phyloP scores from a whole-genome alignment of 1,140 invertebrate species.

The Bathynomus jamesi region DNA sequence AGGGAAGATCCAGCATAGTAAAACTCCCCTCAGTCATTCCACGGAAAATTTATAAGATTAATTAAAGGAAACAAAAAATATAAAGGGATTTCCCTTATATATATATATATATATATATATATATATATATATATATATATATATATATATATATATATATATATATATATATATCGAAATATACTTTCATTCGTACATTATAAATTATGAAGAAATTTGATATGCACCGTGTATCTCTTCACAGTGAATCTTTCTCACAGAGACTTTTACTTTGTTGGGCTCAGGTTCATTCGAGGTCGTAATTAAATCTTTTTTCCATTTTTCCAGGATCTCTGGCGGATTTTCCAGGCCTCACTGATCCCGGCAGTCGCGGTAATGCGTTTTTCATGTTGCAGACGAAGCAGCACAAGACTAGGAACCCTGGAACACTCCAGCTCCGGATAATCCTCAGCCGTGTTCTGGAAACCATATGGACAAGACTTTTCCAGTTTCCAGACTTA shows the following conservation, averaged over 20 bases:
- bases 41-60: too few relatives aligned
- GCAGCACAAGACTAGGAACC: not conserved
- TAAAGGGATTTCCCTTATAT: too few relatives aligned
- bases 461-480: conserved; percentile 1
- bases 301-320: not conserved
- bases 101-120: not conserved
- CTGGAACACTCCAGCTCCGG: not conserved
- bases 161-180: not conserved
- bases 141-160: not conserved
- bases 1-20: too few relatives aligned
- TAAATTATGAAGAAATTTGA: too few relatives aligned
- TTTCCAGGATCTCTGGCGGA: not conserved
- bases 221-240: not conserved
- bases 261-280: not conserved
- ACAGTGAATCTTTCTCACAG: not conserved
- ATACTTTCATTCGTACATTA: not conserved
- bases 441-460: not conserved
- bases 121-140: not conserved
- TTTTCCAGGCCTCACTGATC: not conserved
- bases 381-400: not conserved
- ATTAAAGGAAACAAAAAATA: not conserved
- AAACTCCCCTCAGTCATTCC: too few relatives aligned
- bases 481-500: not conserved
- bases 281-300: not conserved
- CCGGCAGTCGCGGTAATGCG: not conserved